These are phyloP conservation scores for Microchirus variegatus DNA, from an alignment of 2,797 vertebrate species.

Conservation along the genomic window DNA sequence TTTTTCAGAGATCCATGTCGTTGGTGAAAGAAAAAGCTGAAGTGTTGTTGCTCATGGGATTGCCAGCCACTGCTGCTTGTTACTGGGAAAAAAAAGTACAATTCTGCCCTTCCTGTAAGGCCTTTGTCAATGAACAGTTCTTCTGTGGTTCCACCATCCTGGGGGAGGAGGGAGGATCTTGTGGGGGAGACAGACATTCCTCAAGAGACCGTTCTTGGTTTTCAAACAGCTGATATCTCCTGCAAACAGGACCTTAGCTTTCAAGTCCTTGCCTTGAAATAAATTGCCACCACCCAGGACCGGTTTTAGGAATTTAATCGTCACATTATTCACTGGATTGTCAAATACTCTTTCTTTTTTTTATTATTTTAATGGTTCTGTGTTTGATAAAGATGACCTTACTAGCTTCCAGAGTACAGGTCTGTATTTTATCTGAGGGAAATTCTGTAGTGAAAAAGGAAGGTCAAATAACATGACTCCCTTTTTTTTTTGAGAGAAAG, in stretches of 20 bases:
- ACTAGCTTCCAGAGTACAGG: conserved; percentile 55
- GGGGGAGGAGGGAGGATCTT: conserved; percentile 50
- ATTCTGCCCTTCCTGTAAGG: conserved; percentile 28
- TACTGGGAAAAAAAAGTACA: conserved; percentile 12
- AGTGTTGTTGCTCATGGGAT: conserved; percentile 1
- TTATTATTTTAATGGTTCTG: conserved; percentile 59
- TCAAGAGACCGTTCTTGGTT: conserved; percentile 64
- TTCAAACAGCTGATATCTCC: conserved; percentile 72
- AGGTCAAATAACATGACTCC: conserved; percentile 73
- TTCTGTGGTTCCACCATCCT: conserved; percentile 46
- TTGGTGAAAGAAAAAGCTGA: conserved; percentile 5
- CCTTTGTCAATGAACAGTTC: conserved; percentile 40
- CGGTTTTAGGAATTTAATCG: conserved; percentile 75
- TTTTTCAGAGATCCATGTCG: conserved; percentile 12
- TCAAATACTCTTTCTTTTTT: conserved; percentile 57
- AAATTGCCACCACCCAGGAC: conserved; percentile 69
- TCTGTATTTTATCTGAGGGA: conserved; percentile 62
- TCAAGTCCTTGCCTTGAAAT: conserved; percentile 53
- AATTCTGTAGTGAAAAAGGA: conserved; percentile 64
- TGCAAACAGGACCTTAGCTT: conserved; percentile 59
- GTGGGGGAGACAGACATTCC: conserved; percentile 60
- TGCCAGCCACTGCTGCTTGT: conserved; percentile 21
- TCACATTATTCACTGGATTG: conserved; percentile 77
- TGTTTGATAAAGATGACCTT: conserved; percentile 76
- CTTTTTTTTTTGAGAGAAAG: conserved; percentile 54